phyloP scores from a whole-genome alignment of 2,888 invertebrate species.

The Cephus runcator region DNA sequence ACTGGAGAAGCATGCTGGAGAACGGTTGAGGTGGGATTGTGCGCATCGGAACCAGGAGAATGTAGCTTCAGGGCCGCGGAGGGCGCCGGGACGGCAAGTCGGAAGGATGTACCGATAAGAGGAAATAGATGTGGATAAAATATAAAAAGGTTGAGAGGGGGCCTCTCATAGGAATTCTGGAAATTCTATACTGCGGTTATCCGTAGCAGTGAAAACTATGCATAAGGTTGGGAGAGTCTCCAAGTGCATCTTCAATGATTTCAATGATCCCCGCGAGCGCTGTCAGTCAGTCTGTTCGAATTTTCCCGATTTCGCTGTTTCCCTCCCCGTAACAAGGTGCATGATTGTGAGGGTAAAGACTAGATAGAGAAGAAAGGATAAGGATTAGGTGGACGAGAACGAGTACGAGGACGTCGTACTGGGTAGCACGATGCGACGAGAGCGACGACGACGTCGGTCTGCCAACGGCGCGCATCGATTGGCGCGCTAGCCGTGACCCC shows the following conservation, averaged over 20 bases:
- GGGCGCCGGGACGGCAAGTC: not conserved
- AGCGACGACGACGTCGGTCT: constrained; percentile 18
- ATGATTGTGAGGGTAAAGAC: not conserved
- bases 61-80: not conserved
- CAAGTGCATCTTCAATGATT: not conserved
- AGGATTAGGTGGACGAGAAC: not conserved
- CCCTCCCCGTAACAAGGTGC: not conserved
- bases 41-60: not conserved
- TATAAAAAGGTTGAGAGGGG: not conserved
- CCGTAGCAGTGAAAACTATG: not conserved
- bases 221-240: not conserved
- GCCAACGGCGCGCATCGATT: constrained; percentile 62
- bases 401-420: not conserved
- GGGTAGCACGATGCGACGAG: not conserved
- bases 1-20: not conserved
- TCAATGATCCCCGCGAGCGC: not conserved
- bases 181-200: not conserved
- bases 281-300: not conserved
- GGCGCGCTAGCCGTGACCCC: constrained; percentile 65
- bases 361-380: not conserved
- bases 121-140: not conserved
- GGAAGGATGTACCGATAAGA: not conserved
- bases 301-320: not conserved
- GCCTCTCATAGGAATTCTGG: not conserved
- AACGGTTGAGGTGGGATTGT: not conserved